Evolutionary conservation across 2,113 vertebrate genomes (phyloP).

Genomic region (Baryphthengus martii): DNA sequence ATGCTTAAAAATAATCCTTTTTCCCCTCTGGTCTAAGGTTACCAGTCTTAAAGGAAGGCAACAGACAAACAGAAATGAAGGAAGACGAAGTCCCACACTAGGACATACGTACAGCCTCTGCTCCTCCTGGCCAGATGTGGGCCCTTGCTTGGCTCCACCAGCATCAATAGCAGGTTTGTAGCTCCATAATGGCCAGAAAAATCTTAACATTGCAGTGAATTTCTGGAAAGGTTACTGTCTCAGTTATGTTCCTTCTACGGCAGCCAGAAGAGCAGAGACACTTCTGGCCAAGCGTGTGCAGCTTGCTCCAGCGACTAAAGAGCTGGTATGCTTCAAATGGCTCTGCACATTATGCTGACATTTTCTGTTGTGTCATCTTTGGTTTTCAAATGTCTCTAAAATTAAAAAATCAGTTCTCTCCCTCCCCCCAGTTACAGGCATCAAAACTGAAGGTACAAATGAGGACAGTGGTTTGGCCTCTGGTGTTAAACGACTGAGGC

Average conservation of each 20-base stretch:
- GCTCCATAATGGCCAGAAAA: neutral
- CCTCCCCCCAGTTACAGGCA: neutral
- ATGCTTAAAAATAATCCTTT: neutral
- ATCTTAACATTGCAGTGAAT: neutral
- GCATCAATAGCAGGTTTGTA: neutral
- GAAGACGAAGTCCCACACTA: neutral
- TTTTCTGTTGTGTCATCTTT: neutral
- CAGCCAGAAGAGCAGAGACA: neutral
- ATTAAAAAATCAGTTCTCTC: neutral
- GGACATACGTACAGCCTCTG: fast-evolving
- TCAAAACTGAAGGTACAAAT: neutral
- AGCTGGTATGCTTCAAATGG: neutral
- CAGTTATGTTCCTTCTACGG: fast-evolving
- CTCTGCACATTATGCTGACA: neutral
- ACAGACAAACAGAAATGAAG: neutral
- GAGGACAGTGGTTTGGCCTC: neutral
- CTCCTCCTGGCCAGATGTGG: fast-evolving
- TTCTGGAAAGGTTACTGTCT: neutral
- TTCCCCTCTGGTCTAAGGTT: neutral
- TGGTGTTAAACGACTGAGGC: neutral
- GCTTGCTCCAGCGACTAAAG: neutral
- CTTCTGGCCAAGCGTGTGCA: neutral
- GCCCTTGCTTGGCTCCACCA: neutral
- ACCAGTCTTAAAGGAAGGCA: neutral
- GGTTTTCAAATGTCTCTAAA: neutral